A percentile compares a stretch with the other conserved stretches of the same genome.
Conservation (phyloP, 1,140 invertebrate species). For the Caenorhabditis latens region DNA sequence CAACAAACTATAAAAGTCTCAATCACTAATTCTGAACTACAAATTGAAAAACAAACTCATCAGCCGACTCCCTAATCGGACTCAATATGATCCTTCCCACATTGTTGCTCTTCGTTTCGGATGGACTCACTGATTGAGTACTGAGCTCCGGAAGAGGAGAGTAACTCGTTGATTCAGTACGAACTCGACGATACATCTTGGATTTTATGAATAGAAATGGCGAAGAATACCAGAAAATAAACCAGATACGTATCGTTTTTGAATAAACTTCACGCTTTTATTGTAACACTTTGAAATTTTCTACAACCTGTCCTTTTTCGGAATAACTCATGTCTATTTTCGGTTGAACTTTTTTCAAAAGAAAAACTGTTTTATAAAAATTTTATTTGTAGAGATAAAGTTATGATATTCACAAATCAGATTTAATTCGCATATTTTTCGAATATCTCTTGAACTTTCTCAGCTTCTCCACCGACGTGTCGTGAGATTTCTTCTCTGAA, state of each 20-base stretch:
- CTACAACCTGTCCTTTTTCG: too few relatives aligned
- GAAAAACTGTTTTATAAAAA: too few relatives aligned
- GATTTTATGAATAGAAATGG: neutral
- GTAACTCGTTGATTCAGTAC: neutral
- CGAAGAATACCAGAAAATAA: too few relatives aligned
- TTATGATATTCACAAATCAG: slow-evolving; percentile 1
- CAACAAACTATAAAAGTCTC: neutral
- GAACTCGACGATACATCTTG: slow-evolving; percentile 6
- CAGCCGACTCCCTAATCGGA: slow-evolving; percentile 7
- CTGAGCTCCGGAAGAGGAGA: neutral
- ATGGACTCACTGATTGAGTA: slow-evolving; percentile 24
- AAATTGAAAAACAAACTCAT: neutral
- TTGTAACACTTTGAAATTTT: too few relatives aligned
- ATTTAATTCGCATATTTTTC: neutral
- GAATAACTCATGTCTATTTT: too few relatives aligned
- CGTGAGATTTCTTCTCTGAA: slow-evolving; percentile 39
- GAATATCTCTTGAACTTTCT: slow-evolving; percentile 33
- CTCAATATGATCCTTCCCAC: slow-evolving; percentile 7
- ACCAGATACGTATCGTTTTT: too few relatives aligned
- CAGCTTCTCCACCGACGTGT: slow-evolving; percentile 11
- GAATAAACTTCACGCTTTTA: too few relatives aligned
- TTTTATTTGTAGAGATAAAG: too few relatives aligned
- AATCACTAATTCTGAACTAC: neutral
- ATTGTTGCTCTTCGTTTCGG: neutral
- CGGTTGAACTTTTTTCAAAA: too few relatives aligned